A percentile compares a stretch with the other conserved stretches of the same genome.
Conservation (phyloP, 2,797 vertebrate species). For the Denticeps clupeoides region DNA sequence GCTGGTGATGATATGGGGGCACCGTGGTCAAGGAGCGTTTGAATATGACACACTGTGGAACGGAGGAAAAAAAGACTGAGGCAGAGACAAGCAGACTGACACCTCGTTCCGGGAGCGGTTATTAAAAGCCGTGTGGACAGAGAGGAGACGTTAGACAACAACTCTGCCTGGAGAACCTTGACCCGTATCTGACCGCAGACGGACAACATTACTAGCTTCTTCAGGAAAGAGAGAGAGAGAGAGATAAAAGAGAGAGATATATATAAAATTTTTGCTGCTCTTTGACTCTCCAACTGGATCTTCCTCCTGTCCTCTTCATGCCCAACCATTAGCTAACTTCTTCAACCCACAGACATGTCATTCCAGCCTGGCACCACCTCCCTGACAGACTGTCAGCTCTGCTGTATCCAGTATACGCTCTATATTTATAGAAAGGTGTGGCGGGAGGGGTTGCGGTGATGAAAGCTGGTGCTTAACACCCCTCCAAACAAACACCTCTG, state of each 20-base stretch:
- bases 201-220: too few species aligned
- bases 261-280: too few species aligned
- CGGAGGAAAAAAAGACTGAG: slow-evolving; percentile 47
- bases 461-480: too few species aligned
- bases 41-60: too few species aligned
- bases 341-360: slow-evolving; percentile 29
- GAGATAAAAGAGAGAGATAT: too few species aligned
- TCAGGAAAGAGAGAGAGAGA: too few species aligned
- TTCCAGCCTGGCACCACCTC: slow-evolving; percentile 48
- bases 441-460: background rate
- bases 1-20: too few species aligned
- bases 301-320: too few species aligned
- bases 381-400: slow-evolving; percentile 27
- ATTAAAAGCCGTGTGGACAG: slow-evolving; percentile 60
- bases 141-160: slow-evolving; percentile 39
- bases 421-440: slow-evolving; percentile 30
- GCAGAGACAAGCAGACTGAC: slow-evolving; percentile 55
- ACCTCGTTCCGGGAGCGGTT: slow-evolving; percentile 41
- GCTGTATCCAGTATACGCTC: slow-evolving; percentile 16
- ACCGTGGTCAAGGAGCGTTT: too few species aligned
- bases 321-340: background rate
- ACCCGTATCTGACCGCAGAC: slow-evolving; percentile 26
- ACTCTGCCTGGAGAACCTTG: slow-evolving; percentile 34
- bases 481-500: too few species aligned
- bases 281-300: too few species aligned